Base-by-base conservation (phyloP, 1,140 invertebrate genomes). In the Calosoma granatense region DNA sequence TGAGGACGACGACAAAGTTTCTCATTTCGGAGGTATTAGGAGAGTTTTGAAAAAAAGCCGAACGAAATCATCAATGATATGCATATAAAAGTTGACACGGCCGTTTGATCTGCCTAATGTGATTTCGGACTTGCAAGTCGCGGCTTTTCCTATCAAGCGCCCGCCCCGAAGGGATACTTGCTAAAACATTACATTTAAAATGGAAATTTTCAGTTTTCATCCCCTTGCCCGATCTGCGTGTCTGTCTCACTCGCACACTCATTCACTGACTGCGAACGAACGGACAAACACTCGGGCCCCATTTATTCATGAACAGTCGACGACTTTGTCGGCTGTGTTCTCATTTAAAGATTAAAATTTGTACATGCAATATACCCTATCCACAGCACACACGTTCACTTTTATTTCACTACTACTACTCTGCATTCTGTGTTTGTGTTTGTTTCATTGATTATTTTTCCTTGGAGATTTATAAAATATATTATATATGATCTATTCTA, bases 161-260 rank as follows among this genome's bases (percentile, higher is more conserved):
- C 17, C 4, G 41, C 6, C 41, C 41, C 41, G 17, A 17, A 47
- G 41, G 41, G 41, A 47, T 47, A 47, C 41, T 47, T 47, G 15
- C 41, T 47, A 47, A 47, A 47, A 47, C 41, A 47, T 47, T 47
- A 47, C 41, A 47, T 47, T 47, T 47, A 47, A 47, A 47, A 47
- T 47, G 41, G 41, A 47, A 47, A 47, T 47, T 47, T 47, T 47
- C 41, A 47, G 41, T 47, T 47, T 47, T 9, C 41, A 17, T 17
- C 41, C 6, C 6, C 41, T 47, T 47, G 6, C 41, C 41, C 4
- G 3, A 17, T 6, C 41, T 9, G 6, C 41, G 3, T 47, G n/a
- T n/a, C n/a, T n/a, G n/a, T n/a, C n/a, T 17, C 3, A 47, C 41
- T 47, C 41, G 6, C 15, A 6, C 4, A 17, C 9, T 17, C 41